Percentiles rank a stretch among this genome's conserved stretches.
These are phyloP conservation scores for Epinotia brunnichana DNA, from an alignment of 2,888 invertebrate genomes.

Conservation along the genomic window DNA sequence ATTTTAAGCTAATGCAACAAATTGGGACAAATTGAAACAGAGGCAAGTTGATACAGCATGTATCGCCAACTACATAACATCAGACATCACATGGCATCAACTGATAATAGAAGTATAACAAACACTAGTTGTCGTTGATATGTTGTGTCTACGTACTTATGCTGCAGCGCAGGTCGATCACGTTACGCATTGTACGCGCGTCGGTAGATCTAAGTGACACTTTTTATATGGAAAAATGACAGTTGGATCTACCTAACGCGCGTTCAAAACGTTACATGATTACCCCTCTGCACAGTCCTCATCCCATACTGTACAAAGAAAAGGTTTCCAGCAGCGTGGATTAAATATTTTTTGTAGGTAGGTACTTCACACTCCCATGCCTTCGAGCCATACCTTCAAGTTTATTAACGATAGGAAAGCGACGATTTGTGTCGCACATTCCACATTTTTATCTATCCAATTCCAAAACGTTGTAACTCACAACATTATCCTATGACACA, in stretches of 20 bases:
- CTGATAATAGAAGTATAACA: too few species aligned
- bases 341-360: constrained; percentile 3
- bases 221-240: too few species aligned
- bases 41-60: background rate
- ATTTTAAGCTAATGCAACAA: background rate
- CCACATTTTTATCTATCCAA: background rate
- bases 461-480: background rate
- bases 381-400: constrained; percentile 8
- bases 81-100: too few species aligned
- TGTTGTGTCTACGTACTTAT: too few species aligned
- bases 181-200: too few species aligned
- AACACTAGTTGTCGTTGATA: too few species aligned
- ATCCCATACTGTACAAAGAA: background rate
- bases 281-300: too few species aligned
- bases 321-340: background rate
- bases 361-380: constrained; percentile 7
- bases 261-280: too few species aligned
- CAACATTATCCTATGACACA: background rate
- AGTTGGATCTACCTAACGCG: too few species aligned
- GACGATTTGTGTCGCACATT: constrained; percentile 29
- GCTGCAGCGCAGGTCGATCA: too few species aligned
- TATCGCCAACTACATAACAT: too few species aligned
- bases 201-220: too few species aligned
- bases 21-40: background rate
- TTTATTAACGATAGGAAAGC: constrained; percentile 24